These are phyloP conservation scores for Prolemur simus DNA, from an alignment of 2,113 vertebrate genomes.

Conservation along the genomic window DNA sequence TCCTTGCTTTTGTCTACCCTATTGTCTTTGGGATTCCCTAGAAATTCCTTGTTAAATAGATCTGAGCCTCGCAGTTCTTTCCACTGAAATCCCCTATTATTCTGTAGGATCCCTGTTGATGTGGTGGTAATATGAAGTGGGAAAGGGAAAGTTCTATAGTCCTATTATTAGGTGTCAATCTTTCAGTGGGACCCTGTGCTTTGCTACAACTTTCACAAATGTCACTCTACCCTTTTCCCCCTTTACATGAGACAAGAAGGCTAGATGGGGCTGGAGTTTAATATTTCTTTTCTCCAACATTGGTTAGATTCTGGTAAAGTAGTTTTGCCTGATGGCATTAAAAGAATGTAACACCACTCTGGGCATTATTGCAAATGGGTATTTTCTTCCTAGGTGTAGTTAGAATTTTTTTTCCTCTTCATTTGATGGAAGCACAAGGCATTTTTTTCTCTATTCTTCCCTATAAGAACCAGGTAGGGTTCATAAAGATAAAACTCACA, in stretches of 20 bases:
- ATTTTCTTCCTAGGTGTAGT: no score
- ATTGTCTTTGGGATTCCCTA: neutral
- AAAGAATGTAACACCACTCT: neutral
- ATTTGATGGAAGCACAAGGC: no score
- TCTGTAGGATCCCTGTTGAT: no score
- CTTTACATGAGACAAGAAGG: neutral
- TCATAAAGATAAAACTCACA: no score
- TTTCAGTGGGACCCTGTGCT: neutral
- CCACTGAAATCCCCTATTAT: no score
- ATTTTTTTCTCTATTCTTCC: neutral
- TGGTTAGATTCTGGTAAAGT: neutral
- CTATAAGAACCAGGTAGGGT: no score
- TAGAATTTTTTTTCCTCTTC: no score
- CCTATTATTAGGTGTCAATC: neutral
- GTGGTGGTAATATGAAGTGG: no score
- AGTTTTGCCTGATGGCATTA: neutral
- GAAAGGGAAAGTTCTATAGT: no score
- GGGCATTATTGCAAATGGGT: neutral
- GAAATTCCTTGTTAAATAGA: no score
- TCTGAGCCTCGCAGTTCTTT: no score
- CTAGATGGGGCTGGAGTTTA: neutral
- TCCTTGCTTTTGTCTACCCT: neutral
- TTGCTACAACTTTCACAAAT: neutral
- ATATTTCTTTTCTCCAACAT: neutral
- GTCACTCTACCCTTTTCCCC: neutral